Base-by-base conservation (phyloP, 2,113 vertebrate genomes). In the Etheostoma cragini region DNA sequence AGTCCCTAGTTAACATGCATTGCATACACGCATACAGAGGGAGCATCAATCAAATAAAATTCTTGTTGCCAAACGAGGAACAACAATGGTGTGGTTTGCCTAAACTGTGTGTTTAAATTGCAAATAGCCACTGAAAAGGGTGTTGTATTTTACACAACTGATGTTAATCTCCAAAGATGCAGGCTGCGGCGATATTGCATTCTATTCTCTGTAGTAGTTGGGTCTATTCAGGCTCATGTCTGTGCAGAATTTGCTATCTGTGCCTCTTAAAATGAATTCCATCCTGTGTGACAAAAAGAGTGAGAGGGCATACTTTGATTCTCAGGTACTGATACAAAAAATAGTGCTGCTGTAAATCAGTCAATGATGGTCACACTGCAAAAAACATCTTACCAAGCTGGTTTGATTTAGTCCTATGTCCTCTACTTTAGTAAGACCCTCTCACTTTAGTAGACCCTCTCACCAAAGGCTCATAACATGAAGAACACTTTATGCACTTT, bases 271-370 rank as follows among this genome's bases (percentile, higher is more conserved):
- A 58, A 78, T 35, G 6, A 75, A 76, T 69, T 26, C 26, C 13
- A 71, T 42, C 53, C 13, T 66, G n/a, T 68, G 21, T 52, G 71
- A 35, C 8, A 62, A 72, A 81, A 81, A 78, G 35, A 13, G 24
- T 17, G 30, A 84, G 19, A 57, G 24, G 14, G 8, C 53, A 72
- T 14, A 15, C 13, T 13, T 42, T 58, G 2, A 71, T 67, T 57
- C 33, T 60, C 8, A 0, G 19, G 35, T 3, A 16, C 30, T 50
- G 64, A 62, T 54, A 42, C 10, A 42, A 42, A 11, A 42, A 11
- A 42, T n/a, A 62, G 35, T 19, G 21, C 21, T 38, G 15, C 47
- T 62, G 19, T 12, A 33, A 56, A 68, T 69, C 49, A 73, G 6
- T 19, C 22, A 19, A 24, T 49, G 1, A 5, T 52, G 19, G 8